phyloP scores from a whole-genome alignment of 2,797 vertebrate genomes.

The Helostoma temminkii region DNA sequence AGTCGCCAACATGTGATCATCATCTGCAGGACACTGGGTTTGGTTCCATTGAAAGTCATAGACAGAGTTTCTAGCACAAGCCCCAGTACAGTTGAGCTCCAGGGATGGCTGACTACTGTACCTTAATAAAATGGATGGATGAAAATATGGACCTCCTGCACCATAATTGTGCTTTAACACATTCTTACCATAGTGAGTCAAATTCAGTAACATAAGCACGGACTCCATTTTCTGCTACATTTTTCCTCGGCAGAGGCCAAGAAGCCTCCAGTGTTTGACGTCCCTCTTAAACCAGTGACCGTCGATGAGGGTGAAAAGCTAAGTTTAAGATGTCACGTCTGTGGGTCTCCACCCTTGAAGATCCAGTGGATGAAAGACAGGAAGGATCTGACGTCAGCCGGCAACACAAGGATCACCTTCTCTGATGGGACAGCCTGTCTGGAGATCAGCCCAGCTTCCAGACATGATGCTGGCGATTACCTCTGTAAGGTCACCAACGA shows the following conservation, averaged over 20 bases:
- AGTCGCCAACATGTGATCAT: too few species aligned
- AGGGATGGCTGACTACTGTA: too few species aligned
- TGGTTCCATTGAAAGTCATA: too few species aligned
- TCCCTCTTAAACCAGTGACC: conserved; percentile 88
- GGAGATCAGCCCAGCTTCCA: conserved; percentile 86
- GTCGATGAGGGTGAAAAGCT: conserved; percentile 88
- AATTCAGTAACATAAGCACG: not conserved
- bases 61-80: too few species aligned
- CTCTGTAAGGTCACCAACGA: conserved; percentile 95
- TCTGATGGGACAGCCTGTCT: conserved; percentile 89
- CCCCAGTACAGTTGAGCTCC: too few species aligned
- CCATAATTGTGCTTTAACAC: not conserved
- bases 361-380: conserved; percentile 97
- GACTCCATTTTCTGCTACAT: not conserved
- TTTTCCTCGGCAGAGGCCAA: conserved; percentile 86
- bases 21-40: too few species aligned
- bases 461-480: conserved; percentile 91
- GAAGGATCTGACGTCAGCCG: conserved; percentile 88
- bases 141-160: too few species aligned
- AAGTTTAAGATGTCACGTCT: conserved; percentile 90
- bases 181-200: not conserved
- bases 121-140: too few species aligned
- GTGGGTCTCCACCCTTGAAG: conserved; percentile 90
- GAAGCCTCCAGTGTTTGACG: conserved; percentile 93
- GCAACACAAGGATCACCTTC: conserved; percentile 90